phyloP scores from a whole-genome alignment of 2,113 vertebrate species.

The Leiothrix lutea region DNA sequence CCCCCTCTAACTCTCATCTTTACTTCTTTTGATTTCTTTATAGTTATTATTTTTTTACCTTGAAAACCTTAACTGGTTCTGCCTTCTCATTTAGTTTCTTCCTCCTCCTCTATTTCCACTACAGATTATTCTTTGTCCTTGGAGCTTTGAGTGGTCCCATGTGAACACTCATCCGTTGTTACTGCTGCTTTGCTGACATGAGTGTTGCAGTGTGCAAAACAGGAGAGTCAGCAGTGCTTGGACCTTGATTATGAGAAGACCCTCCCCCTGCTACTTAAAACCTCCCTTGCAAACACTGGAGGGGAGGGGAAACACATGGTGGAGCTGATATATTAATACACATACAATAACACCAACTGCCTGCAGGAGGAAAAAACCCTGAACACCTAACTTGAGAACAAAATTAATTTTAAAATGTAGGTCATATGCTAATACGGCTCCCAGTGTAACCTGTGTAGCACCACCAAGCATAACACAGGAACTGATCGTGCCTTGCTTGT shows the following conservation, averaged over 20 bases:
- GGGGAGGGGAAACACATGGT: constrained; percentile 52
- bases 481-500: neutral
- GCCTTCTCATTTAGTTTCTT: constrained; percentile 55
- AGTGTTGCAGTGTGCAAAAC: neutral
- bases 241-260: constrained; percentile 44
- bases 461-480: neutral
- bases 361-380: constrained; percentile 11
- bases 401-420: constrained; percentile 65
- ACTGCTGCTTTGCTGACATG: constrained; percentile 44
- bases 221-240: constrained; percentile 48
- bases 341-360: constrained; percentile 43
- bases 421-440: constrained; percentile 57
- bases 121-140: constrained; percentile 53
- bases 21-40: neutral
- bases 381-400: constrained; percentile 49
- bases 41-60: neutral
- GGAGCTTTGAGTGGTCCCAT: constrained; percentile 40
- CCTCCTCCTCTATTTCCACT: constrained; percentile 45
- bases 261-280: constrained; percentile 36
- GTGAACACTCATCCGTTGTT: constrained; percentile 34
- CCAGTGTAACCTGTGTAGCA: constrained; percentile 27
- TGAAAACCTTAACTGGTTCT: constrained; percentile 30
- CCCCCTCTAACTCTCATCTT: neutral
- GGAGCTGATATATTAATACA: constrained; percentile 49
- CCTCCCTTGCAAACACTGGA: constrained; percentile 26